Evolutionary conservation across 2,888 invertebrate genomes (phyloP).

Genomic region (Malthinus flaveolus): DNA sequence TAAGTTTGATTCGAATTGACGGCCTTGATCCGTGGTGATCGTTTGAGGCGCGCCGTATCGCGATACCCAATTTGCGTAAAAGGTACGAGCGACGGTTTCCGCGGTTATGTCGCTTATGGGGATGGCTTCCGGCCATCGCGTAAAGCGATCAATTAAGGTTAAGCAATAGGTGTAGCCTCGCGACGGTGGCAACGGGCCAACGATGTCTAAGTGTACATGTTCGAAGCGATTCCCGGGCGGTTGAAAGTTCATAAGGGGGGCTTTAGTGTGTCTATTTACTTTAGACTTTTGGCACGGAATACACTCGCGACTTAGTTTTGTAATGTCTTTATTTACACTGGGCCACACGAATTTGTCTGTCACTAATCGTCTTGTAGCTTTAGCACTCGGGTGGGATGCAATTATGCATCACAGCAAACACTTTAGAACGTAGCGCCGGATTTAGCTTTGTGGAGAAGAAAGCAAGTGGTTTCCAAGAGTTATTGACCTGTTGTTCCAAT

Average conservation of each 20-base stretch:
- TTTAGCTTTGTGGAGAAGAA: conserved; percentile 35
- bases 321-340: conserved; percentile 9
- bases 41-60: conserved; percentile 48
- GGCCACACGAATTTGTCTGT: conserved; percentile 37
- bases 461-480: conserved; percentile 32
- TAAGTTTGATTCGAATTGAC: conserved; percentile 42
- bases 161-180: conserved; percentile 21
- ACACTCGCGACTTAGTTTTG: conserved; percentile 42
- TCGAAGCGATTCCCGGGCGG: conserved; percentile 39
- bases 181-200: conserved; percentile 35
- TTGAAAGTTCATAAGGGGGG: conserved; percentile 36
- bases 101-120: conserved; percentile 39
- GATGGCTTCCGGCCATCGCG: conserved; percentile 29
- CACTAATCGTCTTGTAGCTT: conserved; percentile 35
- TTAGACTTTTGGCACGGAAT: conserved; percentile 46
- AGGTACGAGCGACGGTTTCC: conserved; percentile 41
- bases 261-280: conserved; percentile 39
- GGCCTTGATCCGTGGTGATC: conserved; percentile 44
- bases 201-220: conserved; percentile 45
- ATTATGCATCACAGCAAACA: conserved; percentile 33
- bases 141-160: conserved; percentile 27
- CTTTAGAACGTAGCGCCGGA: conserved; percentile 4
- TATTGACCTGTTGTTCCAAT: conserved; percentile 31
- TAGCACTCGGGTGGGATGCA: no score
- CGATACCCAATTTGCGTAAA: conserved; percentile 49